Percentiles rank a stretch among this genome's conserved stretches.
Evolutionary conservation across 2,797 vertebrate genomes (phyloP).

Genomic region (Ataeniobius toweri): DNA sequence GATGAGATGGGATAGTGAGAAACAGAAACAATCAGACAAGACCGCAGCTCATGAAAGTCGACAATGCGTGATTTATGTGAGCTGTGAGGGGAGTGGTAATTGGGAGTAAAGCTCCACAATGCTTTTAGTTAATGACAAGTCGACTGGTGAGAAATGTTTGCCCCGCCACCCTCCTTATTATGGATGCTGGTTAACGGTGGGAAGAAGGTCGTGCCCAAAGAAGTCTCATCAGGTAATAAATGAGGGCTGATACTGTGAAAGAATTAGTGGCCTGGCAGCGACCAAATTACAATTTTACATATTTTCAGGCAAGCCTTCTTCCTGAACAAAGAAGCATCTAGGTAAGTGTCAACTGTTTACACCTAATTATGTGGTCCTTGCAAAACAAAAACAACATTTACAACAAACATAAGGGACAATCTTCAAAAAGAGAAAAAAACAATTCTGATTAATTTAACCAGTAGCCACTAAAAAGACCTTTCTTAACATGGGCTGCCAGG

Average conservation of each 20-base stretch:
- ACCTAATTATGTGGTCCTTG: neutral
- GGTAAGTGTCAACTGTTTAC: too few species aligned
- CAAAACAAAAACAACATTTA: neutral
- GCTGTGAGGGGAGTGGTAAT: constrained; percentile 75
- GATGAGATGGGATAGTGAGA: neutral
- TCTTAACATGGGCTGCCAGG: neutral
- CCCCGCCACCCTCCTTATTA: constrained; percentile 53
- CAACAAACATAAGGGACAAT: neutral
- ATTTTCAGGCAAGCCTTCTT: neutral
- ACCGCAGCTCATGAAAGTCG: constrained; percentile 62
- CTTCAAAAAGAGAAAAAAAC: neutral
- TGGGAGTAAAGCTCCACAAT: constrained; percentile 73
- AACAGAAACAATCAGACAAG: constrained; percentile 41
- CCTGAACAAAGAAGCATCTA: neutral
- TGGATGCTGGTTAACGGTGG: constrained; percentile 64
- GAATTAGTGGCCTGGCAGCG: constrained; percentile 26
- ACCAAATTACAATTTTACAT: neutral
- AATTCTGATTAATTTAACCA: neutral
- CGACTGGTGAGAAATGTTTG: constrained; percentile 74
- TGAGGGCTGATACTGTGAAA: constrained; percentile 29
- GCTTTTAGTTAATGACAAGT: constrained; percentile 81
- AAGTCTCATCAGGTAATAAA: constrained; percentile 68
- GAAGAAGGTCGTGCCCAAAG: constrained; percentile 22
- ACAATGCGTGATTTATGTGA: constrained; percentile 71
- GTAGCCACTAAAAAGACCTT: neutral